phyloP scores from a whole-genome alignment of 2,797 vertebrate genomes.

The Ctenopoma kingsleyae region DNA sequence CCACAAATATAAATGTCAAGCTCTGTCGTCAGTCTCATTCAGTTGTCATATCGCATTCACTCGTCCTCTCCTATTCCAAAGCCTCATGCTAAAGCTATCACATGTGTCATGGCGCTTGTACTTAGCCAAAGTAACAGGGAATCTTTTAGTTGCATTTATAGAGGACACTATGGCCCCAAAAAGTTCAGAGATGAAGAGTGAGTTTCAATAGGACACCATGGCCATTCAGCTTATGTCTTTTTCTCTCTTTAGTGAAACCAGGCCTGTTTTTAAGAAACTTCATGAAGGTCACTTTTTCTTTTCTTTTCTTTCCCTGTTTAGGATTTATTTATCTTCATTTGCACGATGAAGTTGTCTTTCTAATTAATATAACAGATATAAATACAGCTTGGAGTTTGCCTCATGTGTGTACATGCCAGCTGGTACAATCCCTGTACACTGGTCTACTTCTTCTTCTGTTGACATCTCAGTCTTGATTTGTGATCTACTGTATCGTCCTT shows the following conservation, averaged over 20 bases:
- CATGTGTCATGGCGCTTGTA: conserved; percentile 66
- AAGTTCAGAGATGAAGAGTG: conserved; percentile 73
- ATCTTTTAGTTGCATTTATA: conserved; percentile 77
- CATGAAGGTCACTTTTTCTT: conserved; percentile 8
- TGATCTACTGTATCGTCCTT: conserved; percentile 27
- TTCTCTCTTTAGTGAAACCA: neutral
- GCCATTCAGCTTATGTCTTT: conserved; percentile 36
- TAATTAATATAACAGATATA: too few relatives aligned
- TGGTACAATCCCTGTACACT: neutral
- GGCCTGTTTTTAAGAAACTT: conserved; percentile 5
- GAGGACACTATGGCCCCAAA: conserved; percentile 65
- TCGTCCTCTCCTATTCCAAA: conserved; percentile 54
- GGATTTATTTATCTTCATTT: too few relatives aligned
- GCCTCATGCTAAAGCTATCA: conserved; percentile 54
- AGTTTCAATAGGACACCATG: conserved; percentile 21
- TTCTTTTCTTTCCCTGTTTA: too few relatives aligned
- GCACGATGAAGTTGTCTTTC: too few relatives aligned
- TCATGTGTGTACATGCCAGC: neutral
- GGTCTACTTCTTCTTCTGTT: neutral
- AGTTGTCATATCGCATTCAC: conserved; percentile 60
- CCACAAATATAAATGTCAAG: conserved; percentile 76
- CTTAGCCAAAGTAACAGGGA: conserved; percentile 67
- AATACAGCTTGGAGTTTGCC: too few relatives aligned
- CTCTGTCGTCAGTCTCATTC: conserved; percentile 75
- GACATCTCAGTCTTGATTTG: conserved; percentile 11